Evolutionary conservation across 2,113 vertebrate genomes (phyloP), one percentile per base, ranked within the genome.

Genomic region (Daboia siamensis): DNA sequence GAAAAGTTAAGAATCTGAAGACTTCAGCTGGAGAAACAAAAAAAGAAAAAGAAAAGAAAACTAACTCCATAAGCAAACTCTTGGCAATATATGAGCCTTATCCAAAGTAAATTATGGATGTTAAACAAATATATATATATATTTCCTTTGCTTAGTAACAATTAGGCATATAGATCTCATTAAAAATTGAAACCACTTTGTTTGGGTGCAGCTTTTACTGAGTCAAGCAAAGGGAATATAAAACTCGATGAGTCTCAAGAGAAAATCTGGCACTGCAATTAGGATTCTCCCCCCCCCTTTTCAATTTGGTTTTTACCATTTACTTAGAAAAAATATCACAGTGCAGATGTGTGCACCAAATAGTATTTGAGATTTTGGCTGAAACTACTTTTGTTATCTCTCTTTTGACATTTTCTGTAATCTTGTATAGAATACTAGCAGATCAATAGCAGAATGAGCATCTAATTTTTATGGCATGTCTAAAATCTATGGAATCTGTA

Each of bases 181-280:
- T 89, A 52, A 93, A 94, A 95, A 94, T 61, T 10, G 0, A 2
- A 88, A 52, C 92, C 7, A 1, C 6, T 86, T 91, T 91, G 9
- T 23, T 92, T 94, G 51, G 8, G 26, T 94, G 92, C 91, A 15
- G 0, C 0, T 86, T 93, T 88, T 1, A 89, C 15, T 39, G 1
- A 89, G 56, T 90, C 87, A 87, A 84, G 10, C 84, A 57, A 85
- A 94, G 13, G 90, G 33, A 0, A 20, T 7, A 64, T 90, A 52
- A 91, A 90, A 90, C 54, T 44, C 86, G 33, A 89, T 86, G 92
- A 94, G 20, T 59, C n/a, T 90, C 4, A 59, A 0, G 85, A 56
- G 90, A 86, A 64, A 61, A 10, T 23, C 4, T 39, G 7, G 59
- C 59, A 55, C 9, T 90, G 84, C 56, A 91, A 90, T 0, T 2